Conservation (phyloP, 2,797 vertebrate species). For the Rhabdophis nuchalis region DNA sequence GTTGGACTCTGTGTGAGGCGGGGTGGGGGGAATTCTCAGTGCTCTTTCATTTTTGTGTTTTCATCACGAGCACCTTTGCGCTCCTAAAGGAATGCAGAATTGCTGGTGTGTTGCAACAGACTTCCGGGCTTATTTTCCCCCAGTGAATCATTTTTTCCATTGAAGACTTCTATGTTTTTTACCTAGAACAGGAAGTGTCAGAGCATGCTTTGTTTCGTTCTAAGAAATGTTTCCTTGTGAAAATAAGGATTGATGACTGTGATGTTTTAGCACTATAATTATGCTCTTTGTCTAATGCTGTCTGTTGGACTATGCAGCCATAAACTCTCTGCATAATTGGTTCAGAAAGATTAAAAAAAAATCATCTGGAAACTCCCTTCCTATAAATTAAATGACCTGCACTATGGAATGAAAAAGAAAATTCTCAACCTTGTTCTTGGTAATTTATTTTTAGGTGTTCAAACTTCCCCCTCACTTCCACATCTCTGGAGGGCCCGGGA, state of each 20-base stretch:
- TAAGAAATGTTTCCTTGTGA: background rate
- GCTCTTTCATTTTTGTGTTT: background rate
- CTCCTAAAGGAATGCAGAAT: background rate
- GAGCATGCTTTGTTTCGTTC: background rate
- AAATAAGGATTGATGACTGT: background rate
- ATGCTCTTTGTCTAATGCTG: background rate
- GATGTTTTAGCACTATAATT: background rate
- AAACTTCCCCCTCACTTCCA: background rate
- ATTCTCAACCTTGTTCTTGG: background rate
- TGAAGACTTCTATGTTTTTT: background rate
- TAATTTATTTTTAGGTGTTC: background rate
- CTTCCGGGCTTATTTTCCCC: too few relatives aligned
- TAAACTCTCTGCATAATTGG: background rate
- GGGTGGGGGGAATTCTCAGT: background rate
- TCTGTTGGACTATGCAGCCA: background rate
- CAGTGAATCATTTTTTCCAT: background rate
- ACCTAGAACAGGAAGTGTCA: background rate
- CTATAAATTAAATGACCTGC: background rate
- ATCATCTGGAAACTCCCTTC: background rate
- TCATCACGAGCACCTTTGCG: background rate
- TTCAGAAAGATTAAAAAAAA: background rate
- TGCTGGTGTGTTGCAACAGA: background rate
- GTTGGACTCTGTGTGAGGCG: background rate
- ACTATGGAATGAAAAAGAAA: background rate
- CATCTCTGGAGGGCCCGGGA: too few relatives aligned